Evolutionary conservation across 2,888 invertebrate genomes (phyloP).

Genomic region (Resseliella maxima): DNA sequence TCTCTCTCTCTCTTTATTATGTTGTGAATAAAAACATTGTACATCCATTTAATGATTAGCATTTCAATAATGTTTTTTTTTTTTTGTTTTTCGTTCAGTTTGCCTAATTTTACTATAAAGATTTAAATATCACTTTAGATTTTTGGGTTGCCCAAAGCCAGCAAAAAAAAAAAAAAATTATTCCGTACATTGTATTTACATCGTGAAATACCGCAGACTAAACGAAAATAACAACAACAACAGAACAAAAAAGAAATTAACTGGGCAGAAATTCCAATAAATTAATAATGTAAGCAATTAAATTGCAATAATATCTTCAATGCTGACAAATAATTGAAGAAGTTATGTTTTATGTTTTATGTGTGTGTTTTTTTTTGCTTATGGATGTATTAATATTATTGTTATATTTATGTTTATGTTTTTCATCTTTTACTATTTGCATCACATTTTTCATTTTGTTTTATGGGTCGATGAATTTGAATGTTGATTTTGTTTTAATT

Average conservation of each 20-base stretch:
- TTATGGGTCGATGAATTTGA: background rate
- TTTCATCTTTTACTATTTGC: background rate
- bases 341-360: background rate
- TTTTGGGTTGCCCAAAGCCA: slow-evolving; percentile 1
- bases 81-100: background rate
- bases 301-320: background rate
- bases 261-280: slow-evolving; percentile 34
- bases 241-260: too few relatives aligned
- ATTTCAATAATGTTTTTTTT: background rate
- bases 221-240: too few relatives aligned
- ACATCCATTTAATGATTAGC: background rate
- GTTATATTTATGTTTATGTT: background rate
- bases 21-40: background rate
- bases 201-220: background rate
- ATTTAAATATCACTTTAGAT: slow-evolving; percentile 30
- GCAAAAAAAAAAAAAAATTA: background rate
- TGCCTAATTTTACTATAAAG: background rate
- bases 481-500: too few relatives aligned
- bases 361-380: background rate
- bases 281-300: background rate
- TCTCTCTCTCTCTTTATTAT: background rate
- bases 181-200: background rate
- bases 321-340: background rate
- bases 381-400: background rate
- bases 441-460: slow-evolving; percentile 24